phyloP scores from a whole-genome alignment of 1,140 invertebrate species.

The Magallana angulata region DNA sequence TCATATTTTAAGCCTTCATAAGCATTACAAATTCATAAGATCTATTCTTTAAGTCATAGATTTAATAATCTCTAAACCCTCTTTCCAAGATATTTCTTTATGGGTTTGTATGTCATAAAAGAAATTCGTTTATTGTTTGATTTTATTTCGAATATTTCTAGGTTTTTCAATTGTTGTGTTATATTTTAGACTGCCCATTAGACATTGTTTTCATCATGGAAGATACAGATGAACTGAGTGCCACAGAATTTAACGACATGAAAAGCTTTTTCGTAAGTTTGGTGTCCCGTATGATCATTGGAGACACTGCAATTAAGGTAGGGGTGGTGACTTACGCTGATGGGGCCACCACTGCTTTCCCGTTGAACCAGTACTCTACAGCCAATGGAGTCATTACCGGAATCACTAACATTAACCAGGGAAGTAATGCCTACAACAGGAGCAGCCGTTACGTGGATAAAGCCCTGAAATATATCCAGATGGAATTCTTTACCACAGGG shows the following conservation, averaged over 20 bases:
- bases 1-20: too few species aligned
- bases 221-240: neutral
- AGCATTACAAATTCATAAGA: too few species aligned
- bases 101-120: too few species aligned
- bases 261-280: neutral
- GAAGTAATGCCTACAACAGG: neutral
- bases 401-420: neutral
- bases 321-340: neutral
- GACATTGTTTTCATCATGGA: slow-evolving; percentile 11
- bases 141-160: too few species aligned
- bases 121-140: too few species aligned
- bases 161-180: neutral
- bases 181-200: neutral
- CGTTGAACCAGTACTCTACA: slow-evolving; percentile 13
- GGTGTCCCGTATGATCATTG: neutral
- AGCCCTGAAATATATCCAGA: neutral
- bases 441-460: neutral
- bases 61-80: too few species aligned
- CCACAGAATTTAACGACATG: neutral
- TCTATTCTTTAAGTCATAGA: too few species aligned
- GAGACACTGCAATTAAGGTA: neutral
- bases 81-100: too few species aligned
- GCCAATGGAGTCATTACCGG: neutral
- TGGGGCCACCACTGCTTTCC: neutral
- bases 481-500: neutral